Percentiles rank a stretch among this genome's conserved stretches.
Evolutionary conservation across 1,140 invertebrate species (phyloP).

Genomic region (Colletes latitarsis): DNA sequence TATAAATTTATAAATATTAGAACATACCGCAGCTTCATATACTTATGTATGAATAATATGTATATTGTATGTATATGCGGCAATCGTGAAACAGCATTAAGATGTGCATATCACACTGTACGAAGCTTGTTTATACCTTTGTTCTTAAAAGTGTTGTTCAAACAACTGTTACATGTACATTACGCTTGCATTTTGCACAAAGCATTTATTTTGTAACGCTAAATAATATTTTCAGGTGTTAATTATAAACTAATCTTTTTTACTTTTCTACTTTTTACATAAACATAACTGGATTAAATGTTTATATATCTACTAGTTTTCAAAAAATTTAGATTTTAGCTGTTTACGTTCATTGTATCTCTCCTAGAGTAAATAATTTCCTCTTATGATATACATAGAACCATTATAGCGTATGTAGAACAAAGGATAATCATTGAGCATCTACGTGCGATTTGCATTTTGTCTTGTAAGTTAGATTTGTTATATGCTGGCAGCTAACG

Average conservation of each 20-base stretch:
- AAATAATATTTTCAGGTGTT: constrained; percentile 22
- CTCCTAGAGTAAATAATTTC: neutral
- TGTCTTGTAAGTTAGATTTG: constrained; percentile 28
- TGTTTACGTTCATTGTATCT: constrained; percentile 8
- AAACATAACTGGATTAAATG: neutral
- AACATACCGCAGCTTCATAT: constrained; percentile 42
- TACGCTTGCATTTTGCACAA: constrained; percentile 46
- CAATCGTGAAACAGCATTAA: constrained; percentile 17
- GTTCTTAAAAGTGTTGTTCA: constrained; percentile 47
- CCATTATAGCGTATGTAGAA: constrained; percentile 15
- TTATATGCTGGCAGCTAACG: constrained; percentile 42
- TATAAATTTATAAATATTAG: constrained; percentile 39
- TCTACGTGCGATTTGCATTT: constrained; percentile 47
- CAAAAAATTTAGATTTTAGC: constrained; percentile 2
- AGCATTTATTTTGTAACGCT: constrained; percentile 44
- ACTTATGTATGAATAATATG: constrained; percentile 33
- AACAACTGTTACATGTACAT: constrained; percentile 17
- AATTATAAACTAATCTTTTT: constrained; percentile 41
- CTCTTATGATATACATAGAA: neutral
- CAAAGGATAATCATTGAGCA: constrained; percentile 51
- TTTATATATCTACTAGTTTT: constrained; percentile 1
- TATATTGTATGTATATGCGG: constrained; percentile 14
- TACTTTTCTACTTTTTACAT: constrained; percentile 51
- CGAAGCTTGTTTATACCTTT: constrained; percentile 63
- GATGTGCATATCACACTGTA: constrained; percentile 49